Evolutionary conservation across 1,140 invertebrate genomes (phyloP), one percentile per base, ranked within the genome.

Genomic region (Brachionus rubens): DNA sequence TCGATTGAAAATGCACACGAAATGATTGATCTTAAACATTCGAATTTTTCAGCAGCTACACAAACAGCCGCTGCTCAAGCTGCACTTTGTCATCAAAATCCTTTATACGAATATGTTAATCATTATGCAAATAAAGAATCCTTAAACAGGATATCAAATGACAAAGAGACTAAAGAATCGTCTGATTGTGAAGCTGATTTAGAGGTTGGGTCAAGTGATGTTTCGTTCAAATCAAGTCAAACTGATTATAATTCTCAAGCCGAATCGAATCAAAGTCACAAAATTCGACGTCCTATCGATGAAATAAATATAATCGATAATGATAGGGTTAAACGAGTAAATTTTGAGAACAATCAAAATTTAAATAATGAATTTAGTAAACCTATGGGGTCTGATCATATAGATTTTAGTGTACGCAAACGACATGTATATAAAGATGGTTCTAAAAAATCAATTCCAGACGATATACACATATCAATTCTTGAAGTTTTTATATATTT

Each of bases 1-100:
- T 72, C 68, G 4, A 50, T 72, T 40, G 68, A 72, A 72, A 72
- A 72, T 72, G 68, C 68, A 5, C 68, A 72, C n/a, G 68, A 72
- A 54, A 33, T 72, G 47, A 41, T 50, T 21, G 68, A 72, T 30
- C 21, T 72, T 19, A 72, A 72, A 33, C 28, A 72, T 54, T 72
- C 68, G 43, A 72, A 72, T 41, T 72, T 72, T 30, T 72, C 68
- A 9, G 46, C 46, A 5, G 68, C 46, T 12, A 72, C 68, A 12
- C 68, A 72, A 30, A 50, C 68, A 6, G 68, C 68, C 2, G 68
- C 50, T 21, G 68, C 68, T 19, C 43, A 65, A 14, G 59, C 59
- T 19, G 59, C 40, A 10, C 36, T 59, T 16, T 59, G 19, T 46
- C 59, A 65, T n/a, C 59, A 65, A 16, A 41, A 65, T 43, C 59